Conservation (phyloP, 2,888 invertebrate species). For the Eilema sororculum region DNA sequence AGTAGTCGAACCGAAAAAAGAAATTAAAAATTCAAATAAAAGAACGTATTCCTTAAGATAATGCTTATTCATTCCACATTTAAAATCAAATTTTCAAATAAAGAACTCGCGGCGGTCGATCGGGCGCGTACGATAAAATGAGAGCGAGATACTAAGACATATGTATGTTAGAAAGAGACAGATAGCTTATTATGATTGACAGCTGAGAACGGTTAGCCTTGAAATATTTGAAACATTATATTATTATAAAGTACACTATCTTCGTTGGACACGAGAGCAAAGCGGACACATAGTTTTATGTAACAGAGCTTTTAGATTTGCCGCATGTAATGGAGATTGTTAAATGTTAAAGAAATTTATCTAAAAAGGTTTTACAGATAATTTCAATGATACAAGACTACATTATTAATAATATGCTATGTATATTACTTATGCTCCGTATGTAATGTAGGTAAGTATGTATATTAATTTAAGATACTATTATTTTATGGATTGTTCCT, state of each 20-base stretch:
- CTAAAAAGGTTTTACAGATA: background rate
- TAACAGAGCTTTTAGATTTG: slow-evolving; percentile 42
- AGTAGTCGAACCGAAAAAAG: slow-evolving; percentile 81
- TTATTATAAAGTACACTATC: slow-evolving; percentile 87
- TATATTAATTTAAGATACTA: background rate
- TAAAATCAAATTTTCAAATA: slow-evolving; percentile 87
- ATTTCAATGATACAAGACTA: background rate
- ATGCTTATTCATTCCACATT: slow-evolving; percentile 87
- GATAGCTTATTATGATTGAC: slow-evolving; percentile 87
- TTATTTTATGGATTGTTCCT: background rate
- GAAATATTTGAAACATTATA: slow-evolving; percentile 88
- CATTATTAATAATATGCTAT: background rate
- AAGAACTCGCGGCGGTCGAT: slow-evolving; percentile 83
- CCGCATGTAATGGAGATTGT: slow-evolving; percentile 35
- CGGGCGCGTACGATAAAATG: slow-evolving; percentile 71
- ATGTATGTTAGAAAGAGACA: slow-evolving; percentile 75
- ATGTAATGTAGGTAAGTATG: too few relatives aligned
- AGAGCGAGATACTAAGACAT: slow-evolving; percentile 65
- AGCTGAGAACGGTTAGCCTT: slow-evolving; percentile 87
- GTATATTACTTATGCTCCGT: too few relatives aligned
- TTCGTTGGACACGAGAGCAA: slow-evolving; percentile 74
- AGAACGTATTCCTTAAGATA: slow-evolving; percentile 85
- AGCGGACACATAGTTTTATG: slow-evolving; percentile 67
- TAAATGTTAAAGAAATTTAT: slow-evolving; percentile 41
- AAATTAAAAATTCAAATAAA: slow-evolving; percentile 86